Evolutionary conservation across 2,113 vertebrate genomes (phyloP).

Genomic region (Paracanthobrama guichenoti): DNA sequence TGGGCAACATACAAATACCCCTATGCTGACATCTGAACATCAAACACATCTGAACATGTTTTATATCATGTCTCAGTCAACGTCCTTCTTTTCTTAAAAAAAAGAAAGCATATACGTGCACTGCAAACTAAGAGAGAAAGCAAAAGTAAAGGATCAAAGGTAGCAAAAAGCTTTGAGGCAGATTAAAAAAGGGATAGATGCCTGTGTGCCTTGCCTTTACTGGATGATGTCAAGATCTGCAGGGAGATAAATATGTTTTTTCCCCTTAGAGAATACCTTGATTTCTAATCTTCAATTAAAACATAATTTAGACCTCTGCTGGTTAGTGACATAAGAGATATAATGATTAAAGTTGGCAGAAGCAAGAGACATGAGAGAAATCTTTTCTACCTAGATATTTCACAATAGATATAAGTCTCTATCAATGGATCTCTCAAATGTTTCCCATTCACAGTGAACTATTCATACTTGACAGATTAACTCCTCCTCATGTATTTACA

Average conservation of each 20-base stretch:
- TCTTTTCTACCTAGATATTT: no score
- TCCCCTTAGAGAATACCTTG: not conserved
- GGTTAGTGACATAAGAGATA: not conserved
- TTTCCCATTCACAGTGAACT: not conserved
- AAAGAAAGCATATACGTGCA: no score
- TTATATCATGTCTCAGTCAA: not conserved
- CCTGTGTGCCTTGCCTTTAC: not conserved
- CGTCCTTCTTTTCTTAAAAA: not conserved
- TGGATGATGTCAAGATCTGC: constrained; percentile 65
- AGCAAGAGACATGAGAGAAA: not conserved
- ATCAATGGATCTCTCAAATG: not conserved
- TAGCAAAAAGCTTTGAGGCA: not conserved
- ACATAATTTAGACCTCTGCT: not conserved
- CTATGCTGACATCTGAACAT: constrained; percentile 13
- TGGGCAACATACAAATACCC: not conserved
- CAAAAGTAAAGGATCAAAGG: constrained; percentile 7
- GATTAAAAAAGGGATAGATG: not conserved
- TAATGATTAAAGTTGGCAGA: not conserved
- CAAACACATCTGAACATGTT: not conserved
- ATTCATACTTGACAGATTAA: not conserved
- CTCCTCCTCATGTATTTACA: not conserved
- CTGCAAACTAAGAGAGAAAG: constrained; percentile 11
- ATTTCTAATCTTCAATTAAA: not conserved
- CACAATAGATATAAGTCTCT: not conserved
- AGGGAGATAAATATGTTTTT: constrained; percentile 54